Conservation (phyloP, 2,113 vertebrate genomes). For the Junco hyemalis region DNA sequence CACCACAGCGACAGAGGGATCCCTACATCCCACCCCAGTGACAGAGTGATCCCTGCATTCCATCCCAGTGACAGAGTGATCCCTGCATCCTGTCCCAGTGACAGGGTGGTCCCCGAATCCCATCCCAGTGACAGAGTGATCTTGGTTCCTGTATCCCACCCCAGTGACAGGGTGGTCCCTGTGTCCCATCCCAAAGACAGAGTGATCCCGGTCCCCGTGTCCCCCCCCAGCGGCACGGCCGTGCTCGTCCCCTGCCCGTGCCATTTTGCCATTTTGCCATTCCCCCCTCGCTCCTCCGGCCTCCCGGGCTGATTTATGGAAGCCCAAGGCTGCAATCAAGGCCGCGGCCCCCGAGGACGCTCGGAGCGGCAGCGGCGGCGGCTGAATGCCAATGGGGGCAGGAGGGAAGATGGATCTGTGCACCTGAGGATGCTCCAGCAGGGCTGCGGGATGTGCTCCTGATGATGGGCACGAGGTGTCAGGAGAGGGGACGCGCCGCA, state of each 20-base stretch:
- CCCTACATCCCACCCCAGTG: neutral
- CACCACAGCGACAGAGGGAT: rapidly evolving
- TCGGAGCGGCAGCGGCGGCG: neutral
- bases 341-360: neutral
- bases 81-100: no score
- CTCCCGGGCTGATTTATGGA: neutral
- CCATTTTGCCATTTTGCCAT: neutral
- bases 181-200: rapidly evolving
- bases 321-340: neutral
- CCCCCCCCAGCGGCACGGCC: neutral
- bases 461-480: rapidly evolving
- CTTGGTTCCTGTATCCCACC: rapidly evolving
- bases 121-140: no score
- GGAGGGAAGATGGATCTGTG: neutral
- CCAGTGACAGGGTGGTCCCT: neutral
- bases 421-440: rapidly evolving
- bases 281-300: neutral
- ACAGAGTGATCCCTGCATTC: neutral
- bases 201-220: rapidly evolving
- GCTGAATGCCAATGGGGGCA: neutral
- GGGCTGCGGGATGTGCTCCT: neutral
- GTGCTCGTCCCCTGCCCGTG: neutral
- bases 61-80: rapidly evolving
- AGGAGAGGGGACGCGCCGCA: neutral
- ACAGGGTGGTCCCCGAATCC: no score